Base-by-base conservation (phyloP, 2,797 vertebrate species). In the Benthosema pterotum region DNA sequence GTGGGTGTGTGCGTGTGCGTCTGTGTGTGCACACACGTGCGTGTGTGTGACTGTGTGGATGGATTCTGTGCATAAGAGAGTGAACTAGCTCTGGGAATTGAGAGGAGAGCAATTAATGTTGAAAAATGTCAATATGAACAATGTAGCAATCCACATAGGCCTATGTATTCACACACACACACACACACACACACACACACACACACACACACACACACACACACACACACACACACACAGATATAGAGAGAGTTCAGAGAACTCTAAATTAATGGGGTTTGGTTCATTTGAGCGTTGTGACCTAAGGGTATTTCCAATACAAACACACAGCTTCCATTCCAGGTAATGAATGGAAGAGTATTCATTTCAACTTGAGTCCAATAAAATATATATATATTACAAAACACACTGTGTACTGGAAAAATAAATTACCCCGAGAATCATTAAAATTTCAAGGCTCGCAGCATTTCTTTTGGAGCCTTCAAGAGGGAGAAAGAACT, bases 361-460 rank as follows among this genome's bases (percentile, higher is more conserved):
- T 75, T 82, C 22, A 47, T 80, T 80, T 75, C 81, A 83, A 85
- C 77, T 67, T 80, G 76, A 81, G 76, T 69, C 79, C 74, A 71
- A 81, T 79, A 69, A 74, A 69, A 60, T 32, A 54, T 69, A 64
- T 46, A 60, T 47, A 57, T 47, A 52, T 54, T 11, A 55, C 74
- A 74, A 77, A 77, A 72, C 63, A 72, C 65, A 42, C 51, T 67
- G 63, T 53, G 17, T 71, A 51, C 54, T 72, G 61, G 32, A 63
- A 73, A 47, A 81, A 80, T 71, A 67, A 76, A 82, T 74, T 58
- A 82, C 53, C 73, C 3, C 0, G 60, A 67, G 65, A 82, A 75
- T 64, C 63, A 53, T 74, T 68, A 71, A 72, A 69, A 32, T 72
- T 71, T 72, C 61, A 71, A 70, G 67, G 70, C 72, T 66, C 63